A percentile compares a stretch with the other conserved stretches of the same genome.
These are phyloP conservation scores for Plagiodera versicolora DNA, from an alignment of 2,888 invertebrate species.

Conservation along the genomic window DNA sequence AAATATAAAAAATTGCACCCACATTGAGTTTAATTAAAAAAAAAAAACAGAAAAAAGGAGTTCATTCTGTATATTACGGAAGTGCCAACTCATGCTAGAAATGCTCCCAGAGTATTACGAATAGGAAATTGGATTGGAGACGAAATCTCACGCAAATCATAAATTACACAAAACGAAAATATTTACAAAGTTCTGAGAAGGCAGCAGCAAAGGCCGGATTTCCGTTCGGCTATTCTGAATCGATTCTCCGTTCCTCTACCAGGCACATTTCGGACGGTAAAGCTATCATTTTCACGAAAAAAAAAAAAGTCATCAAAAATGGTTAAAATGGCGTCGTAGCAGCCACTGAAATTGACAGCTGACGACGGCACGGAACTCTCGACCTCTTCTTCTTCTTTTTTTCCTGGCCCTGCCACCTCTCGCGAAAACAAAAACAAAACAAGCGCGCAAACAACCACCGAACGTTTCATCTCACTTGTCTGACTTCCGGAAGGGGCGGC, in stretches of 20 bases:
- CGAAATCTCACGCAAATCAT: conserved; percentile 31
- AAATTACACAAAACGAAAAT: conserved; percentile 30
- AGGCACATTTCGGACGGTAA: not conserved
- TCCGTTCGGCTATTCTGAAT: not conserved
- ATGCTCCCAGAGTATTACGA: conserved; percentile 17
- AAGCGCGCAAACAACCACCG: conserved; percentile 20
- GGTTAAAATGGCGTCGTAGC: no score
- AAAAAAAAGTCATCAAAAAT: no score
- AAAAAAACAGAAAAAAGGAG: no score
- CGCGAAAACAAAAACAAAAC: conserved; percentile 46
- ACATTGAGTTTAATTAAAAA: conserved; percentile 5
- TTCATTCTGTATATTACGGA: no score
- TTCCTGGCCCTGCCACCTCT: conserved; percentile 20
- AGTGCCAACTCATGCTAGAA: not conserved
- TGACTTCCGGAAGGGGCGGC: conserved; percentile 51
- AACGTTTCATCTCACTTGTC: conserved; percentile 56
- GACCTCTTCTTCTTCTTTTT: no score
- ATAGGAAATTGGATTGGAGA: conserved; percentile 24
- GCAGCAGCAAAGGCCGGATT: conserved; percentile 20
- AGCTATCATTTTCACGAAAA: conserved; percentile 5
- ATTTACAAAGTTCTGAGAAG: conserved; percentile 31
- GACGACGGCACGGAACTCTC: no score
- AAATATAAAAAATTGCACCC: conserved; percentile 13
- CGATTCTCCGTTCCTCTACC: no score
- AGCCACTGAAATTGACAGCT: no score